A percentile compares a stretch with the other conserved stretches of the same genome.
phyloP scores from a whole-genome alignment of 1,140 invertebrate genomes.

The Arctopsyche grandis region DNA sequence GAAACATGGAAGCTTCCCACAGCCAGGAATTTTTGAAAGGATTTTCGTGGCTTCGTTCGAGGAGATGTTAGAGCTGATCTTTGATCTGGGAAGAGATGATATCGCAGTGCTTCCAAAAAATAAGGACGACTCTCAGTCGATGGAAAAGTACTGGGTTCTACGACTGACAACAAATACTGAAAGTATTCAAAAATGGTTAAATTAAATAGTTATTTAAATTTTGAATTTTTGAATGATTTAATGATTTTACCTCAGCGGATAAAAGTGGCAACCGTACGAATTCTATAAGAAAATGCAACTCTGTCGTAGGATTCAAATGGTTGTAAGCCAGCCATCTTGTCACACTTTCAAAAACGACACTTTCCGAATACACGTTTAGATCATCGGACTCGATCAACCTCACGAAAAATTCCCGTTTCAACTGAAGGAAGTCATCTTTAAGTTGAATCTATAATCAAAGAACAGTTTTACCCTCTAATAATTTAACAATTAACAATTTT shows the following conservation, averaged over 20 bases:
- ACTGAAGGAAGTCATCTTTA: neutral
- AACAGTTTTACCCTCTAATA: too few relatives aligned
- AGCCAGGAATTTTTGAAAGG: neutral
- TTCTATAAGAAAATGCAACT: neutral
- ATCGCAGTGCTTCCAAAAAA: neutral
- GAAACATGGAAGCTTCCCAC: neutral
- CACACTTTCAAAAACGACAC: neutral
- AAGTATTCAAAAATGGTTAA: neutral
- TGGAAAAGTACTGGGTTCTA: neutral
- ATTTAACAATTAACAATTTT: too few relatives aligned
- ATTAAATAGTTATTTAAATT: neutral
- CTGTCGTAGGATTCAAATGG: neutral
- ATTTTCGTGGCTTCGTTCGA: neutral
- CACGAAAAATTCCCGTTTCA: neutral
- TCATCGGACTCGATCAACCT: neutral
- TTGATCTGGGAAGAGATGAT: neutral
- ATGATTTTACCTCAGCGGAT: neutral
- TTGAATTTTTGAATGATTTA: neutral
- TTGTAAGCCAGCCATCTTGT: neutral
- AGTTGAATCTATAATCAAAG: neutral
- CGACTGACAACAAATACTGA: neutral
- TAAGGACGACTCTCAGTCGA: neutral
- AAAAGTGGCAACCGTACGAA: neutral
- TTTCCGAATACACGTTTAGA: neutral
- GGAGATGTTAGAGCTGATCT: neutral